Base-by-base conservation (phyloP, 2,797 vertebrate genomes). In the Dipus sagitta region DNA sequence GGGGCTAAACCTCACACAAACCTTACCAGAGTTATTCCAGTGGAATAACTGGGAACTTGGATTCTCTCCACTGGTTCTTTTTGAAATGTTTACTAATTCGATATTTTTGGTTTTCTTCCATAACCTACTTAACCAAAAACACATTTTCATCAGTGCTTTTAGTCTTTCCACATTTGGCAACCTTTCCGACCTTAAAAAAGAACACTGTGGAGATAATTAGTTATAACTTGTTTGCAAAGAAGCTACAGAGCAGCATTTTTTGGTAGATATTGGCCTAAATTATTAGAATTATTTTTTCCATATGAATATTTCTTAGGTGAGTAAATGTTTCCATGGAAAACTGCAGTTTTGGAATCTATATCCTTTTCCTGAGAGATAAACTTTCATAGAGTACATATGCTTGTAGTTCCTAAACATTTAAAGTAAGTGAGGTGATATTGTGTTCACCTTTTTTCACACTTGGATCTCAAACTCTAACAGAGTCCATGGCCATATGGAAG, bases 71-170 rank as follows among this genome's bases (percentile, higher is more conserved):
- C 0, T 86, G 79, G 85, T 92, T 95, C 94, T 94, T 94, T 98
- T 97, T 98, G 97, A 98, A 97, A 96, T 95, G 93, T 90, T 97
- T 97, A 90, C 94, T 92, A 87, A 90, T 97, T 98, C 95, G 96
- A 67, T 97, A 98, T 97, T 97, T 88, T 97, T 93, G 94, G 82
- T 95, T 97, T 97, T 96, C 80, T 94, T 92, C 97, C 97, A 97
- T 94, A 97, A 96, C 91, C 81, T 96, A 90, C 95, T 98, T 96
- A 98, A 98, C 82, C 97, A 92, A 97, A 97, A 98, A 95, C 96
- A 97, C 94, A 96, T 97, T 98, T 98, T 94, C 94, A 96, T 96
- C 86, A 93, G 92, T 95, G 80, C 38, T 79, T 95, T 92, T 95
- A 79, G 94, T 95, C 90, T 95, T 84, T 90, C 96, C 90, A 90